Evolutionary conservation across 2,888 invertebrate species (phyloP), one percentile per base, ranked within the genome.

Genomic region (Hirtodrosophila duncani): DNA sequence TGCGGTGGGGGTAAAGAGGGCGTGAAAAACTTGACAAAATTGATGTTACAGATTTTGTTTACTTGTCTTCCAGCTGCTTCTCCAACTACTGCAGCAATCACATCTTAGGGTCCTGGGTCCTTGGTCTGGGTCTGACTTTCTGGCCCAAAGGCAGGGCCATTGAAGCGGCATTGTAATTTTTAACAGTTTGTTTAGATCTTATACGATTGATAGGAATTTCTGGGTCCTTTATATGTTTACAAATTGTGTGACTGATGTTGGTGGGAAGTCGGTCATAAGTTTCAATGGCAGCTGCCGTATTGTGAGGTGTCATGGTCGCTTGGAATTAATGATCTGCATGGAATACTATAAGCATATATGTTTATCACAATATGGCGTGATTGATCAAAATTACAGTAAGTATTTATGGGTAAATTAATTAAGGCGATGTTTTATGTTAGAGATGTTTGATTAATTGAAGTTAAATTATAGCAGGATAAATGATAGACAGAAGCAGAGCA

Each of bases 31-130:
- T 67, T 67, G 70, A 69, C 62, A 66, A 69, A 67, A 65, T 69
- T 66, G 70, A 69, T 69, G 67, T 69, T 45, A 58, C 58, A 67
- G 67, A 66, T 65, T 67, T 44, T 67, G 65, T 66, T 66, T 67
- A 39, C 64, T 53, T 62, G 37, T 38, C 49, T 39, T 17, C 27
- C 16, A 39, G 39, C 31, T 29, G 3, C 2, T 5, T 3, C 14
- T 11, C 11, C 14, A 10, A 11, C 17, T 6, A 7, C 20, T 6
- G 6, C 3, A 8, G 3, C 3, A 8, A 4, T 3, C 3, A 24
- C n/a, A n/a, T 24, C 3, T 24, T 24, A n/a, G 3, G 24, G 3
- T 4, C 24, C 5, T 24, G 3, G 20, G 3, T 20, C 6, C 6
- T 20, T 20, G 3, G 20, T 6, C 6, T 3, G 6, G 6, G 6